These are phyloP conservation scores for Tylochromis polylepis DNA, from an alignment of 2,113 vertebrate species.

Conservation along the genomic window DNA sequence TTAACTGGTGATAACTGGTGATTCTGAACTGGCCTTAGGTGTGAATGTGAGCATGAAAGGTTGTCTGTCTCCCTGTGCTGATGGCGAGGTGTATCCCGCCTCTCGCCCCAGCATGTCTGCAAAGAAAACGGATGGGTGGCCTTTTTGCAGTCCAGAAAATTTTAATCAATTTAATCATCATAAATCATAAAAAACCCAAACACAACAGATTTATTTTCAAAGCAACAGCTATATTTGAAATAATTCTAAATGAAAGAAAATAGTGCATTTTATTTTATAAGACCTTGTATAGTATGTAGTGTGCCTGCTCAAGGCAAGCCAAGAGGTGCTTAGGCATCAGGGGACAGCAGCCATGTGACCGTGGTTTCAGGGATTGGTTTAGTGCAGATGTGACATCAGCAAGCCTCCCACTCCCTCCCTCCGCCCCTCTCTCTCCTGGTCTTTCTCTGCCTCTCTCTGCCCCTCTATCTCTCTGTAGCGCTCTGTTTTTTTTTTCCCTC, in stretches of 20 bases:
- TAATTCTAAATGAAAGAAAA: not conserved
- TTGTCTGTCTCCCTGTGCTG: not conserved
- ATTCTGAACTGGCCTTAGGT: not conserved
- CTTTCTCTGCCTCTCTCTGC: slow-evolving; percentile 53
- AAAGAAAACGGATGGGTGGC: not conserved
- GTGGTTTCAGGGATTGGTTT: slow-evolving; percentile 77
- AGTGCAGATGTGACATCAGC: slow-evolving; percentile 77
- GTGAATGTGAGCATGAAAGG: not conserved
- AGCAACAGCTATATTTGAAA: not conserved
- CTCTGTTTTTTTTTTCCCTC: slow-evolving; percentile 62
- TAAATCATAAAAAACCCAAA: not conserved
- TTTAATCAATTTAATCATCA: not conserved
- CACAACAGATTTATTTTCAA: not conserved
- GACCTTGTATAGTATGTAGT: slow-evolving; percentile 17
- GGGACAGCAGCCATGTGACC: slow-evolving; percentile 82
- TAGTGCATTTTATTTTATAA: not conserved
- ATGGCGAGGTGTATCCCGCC: accelerated
- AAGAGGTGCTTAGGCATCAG: slow-evolving; percentile 44
- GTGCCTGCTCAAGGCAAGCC: slow-evolving; percentile 25
- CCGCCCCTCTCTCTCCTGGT: slow-evolving; percentile 45
- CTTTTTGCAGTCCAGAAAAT: not conserved
- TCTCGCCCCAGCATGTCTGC: not conserved
- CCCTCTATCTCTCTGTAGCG: slow-evolving; percentile 51
- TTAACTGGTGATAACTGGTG: not conserved
- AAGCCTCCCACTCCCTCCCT: slow-evolving; percentile 50